Evolutionary conservation across 2,797 vertebrate genomes (phyloP), one percentile per base, ranked within the genome.

Genomic region (Holocentrus rufus): DNA sequence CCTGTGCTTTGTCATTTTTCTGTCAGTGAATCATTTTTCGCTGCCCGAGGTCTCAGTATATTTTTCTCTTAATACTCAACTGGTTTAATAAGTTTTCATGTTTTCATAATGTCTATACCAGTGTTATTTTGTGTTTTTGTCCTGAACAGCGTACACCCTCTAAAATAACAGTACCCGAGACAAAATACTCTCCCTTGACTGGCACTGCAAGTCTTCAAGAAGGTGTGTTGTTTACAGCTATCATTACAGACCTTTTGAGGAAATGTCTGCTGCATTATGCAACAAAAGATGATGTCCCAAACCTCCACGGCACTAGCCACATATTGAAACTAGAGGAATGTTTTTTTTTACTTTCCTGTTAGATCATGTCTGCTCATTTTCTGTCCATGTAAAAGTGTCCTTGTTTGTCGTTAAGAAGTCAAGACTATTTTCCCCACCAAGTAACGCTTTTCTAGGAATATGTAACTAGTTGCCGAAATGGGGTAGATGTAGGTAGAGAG

Each of bases 121-220:
- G 1, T 69, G 3, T 0, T 52, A n/a, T 25, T 36, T 18, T 66
- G 5, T 61, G 8, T 76, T 60, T 22, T 11, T 65, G 1, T 71
- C 22, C 49, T 70, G 1, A 57, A 64, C 13, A 84, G 81, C 22
- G 14, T n/a, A 79, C 77, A 44, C 67, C 85, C 44, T 74, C 79
- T 13, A 91, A 90, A 82, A 87, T 81, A 58, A 80, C 53, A 61
- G 60, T 73, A 17, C 53, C 57, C 30, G 66, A 55, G 62, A 69
- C 50, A 66, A 73, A 61, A 15, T 85, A 62, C 20, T 78, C 76
- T 27, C 79, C 84, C 30, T 0, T 67, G 31, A 85, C 86, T 74
- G 83, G 67, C 11, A 77, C 79, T 49, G 39, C 50, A 53, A 46
- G 7, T 23, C 65, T 69, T 65, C 31, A 54, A 71, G 8, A 68